Base-by-base conservation (phyloP, 2,113 vertebrate species). In the Neoarius graeffei region DNA sequence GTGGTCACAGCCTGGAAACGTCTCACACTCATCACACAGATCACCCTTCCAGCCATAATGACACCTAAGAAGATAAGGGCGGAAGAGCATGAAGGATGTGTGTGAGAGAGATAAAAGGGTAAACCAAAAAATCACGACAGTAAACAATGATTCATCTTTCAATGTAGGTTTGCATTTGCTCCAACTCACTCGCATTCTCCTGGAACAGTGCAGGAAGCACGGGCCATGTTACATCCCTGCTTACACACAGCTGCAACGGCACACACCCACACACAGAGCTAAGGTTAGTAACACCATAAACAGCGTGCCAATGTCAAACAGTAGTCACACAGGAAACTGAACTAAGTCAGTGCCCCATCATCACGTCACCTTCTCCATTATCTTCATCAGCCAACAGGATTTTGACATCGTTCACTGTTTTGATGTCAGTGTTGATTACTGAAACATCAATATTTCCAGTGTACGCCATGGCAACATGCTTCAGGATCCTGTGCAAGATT, bases 1-100 rank as follows among this genome's bases (percentile, higher is more conserved):
- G 2, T 96, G 94, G 76, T 95, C 94, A 83, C 96, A 97, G 69
- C 96, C 96, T 0, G 96, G 96, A 89, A 94, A 96, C 0, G 94
- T 96, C 88, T 93, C 88, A 80, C 96, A 97, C 90, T 94, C 88
- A 81, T 96, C 95, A 66, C 96, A 97, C 83, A 95, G 91, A 10
- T 89, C 64, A 5, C 96, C 96, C 54, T 86, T 93, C 95, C 96
- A 97, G 85, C 96, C 96, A 6, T 97, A 97, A 82, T 96, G 93
- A 93, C 96, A 97, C 91, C 96, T 97, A 30, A 54, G 17, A 25
- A 56, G 85, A 77, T 81, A 54, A 87, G 85, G 27, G 62, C 13
- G 48, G 76, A 69, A 30, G 42, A 52, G 85, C 35, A n/a, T 62
- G 85, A 77, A n/a, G 30, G 10, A 62, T 27, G 13, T 11, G 66